Conservation (phyloP, 2,888 invertebrate genomes). For the Tetragnatha montana region DNA sequence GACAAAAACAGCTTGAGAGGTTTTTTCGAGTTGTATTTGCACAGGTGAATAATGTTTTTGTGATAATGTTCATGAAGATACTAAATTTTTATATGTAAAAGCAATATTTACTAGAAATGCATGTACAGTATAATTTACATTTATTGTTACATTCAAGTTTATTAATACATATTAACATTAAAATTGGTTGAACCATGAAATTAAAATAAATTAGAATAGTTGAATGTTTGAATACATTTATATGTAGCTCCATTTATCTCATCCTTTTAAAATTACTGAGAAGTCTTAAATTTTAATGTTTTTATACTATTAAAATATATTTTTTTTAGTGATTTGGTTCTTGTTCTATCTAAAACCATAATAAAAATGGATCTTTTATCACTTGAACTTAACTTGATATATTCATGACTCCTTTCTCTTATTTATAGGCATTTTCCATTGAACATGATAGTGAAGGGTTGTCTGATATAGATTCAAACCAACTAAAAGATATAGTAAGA, state of each 20-base stretch:
- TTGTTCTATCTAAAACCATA: background rate
- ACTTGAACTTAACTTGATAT: too few species aligned
- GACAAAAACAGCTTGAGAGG: conserved; percentile 78
- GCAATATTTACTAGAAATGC: too few species aligned
- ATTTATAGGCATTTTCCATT: conserved; percentile 73
- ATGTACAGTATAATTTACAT: background rate
- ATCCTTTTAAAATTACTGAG: background rate
- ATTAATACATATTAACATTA: background rate
- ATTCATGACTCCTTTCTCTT: conserved; percentile 7
- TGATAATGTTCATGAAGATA: too few species aligned
- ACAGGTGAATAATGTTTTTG: conserved; percentile 75
- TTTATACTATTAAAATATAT: background rate
- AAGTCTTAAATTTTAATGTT: background rate
- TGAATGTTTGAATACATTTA: too few species aligned
- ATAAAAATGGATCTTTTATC: too few species aligned
- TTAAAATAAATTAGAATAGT: background rate
- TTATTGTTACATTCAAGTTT: background rate
- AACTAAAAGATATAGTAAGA: conserved; percentile 78
- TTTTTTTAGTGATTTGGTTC: background rate
- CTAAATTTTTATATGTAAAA: too few species aligned
- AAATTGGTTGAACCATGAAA: background rate
- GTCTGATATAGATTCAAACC: conserved; percentile 72
- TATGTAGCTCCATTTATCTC: too few species aligned
- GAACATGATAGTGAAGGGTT: conserved; percentile 67
- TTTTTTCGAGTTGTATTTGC: conserved; percentile 80